These are phyloP conservation scores for Ips nitidus DNA, from an alignment of 1,140 invertebrate species.

Conservation along the genomic window DNA sequence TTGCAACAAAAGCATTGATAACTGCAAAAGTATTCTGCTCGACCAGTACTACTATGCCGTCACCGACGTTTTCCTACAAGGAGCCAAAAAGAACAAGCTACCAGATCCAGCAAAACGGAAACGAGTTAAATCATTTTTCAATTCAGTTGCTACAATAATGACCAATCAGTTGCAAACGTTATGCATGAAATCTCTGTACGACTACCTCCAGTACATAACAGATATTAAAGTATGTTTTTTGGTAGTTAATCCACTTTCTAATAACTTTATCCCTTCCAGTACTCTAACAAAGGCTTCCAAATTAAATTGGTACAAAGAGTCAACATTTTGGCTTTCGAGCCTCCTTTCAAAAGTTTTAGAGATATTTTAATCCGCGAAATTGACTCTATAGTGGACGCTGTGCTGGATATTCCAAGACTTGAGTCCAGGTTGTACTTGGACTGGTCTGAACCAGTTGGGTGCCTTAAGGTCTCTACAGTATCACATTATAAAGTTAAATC, in stretches of 20 bases:
- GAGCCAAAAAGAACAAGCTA: slow-evolving; percentile 72
- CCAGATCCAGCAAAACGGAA: slow-evolving; percentile 67
- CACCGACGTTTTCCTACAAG: slow-evolving; percentile 66
- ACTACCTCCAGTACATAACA: slow-evolving; percentile 75
- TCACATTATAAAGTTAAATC: background rate
- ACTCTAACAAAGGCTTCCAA: slow-evolving; percentile 72
- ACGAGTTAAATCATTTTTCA: slow-evolving; percentile 75
- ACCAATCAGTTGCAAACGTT: slow-evolving; percentile 79
- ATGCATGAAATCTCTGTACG: slow-evolving; percentile 76
- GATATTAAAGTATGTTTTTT: slow-evolving; percentile 68
- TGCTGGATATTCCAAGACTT: slow-evolving; percentile 69
- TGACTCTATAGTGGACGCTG: slow-evolving; percentile 70
- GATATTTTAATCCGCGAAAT: slow-evolving; percentile 70
- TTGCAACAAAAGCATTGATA: slow-evolving; percentile 62
- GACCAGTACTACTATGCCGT: slow-evolving; percentile 65
- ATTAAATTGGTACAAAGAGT: slow-evolving; percentile 70
- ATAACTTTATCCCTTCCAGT: slow-evolving; percentile 51
- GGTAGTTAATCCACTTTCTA: background rate
- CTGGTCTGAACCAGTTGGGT: slow-evolving; percentile 52
- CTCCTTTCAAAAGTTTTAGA: slow-evolving; percentile 73
- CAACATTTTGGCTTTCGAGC: slow-evolving; percentile 74
- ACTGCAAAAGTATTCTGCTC: slow-evolving; percentile 57
- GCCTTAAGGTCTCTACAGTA: slow-evolving; percentile 54
- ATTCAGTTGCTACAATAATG: slow-evolving; percentile 84
- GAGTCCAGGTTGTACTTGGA: slow-evolving; percentile 72